Base-by-base conservation (phyloP, 2,797 vertebrate genomes). In the Peromyscus nudipes region DNA sequence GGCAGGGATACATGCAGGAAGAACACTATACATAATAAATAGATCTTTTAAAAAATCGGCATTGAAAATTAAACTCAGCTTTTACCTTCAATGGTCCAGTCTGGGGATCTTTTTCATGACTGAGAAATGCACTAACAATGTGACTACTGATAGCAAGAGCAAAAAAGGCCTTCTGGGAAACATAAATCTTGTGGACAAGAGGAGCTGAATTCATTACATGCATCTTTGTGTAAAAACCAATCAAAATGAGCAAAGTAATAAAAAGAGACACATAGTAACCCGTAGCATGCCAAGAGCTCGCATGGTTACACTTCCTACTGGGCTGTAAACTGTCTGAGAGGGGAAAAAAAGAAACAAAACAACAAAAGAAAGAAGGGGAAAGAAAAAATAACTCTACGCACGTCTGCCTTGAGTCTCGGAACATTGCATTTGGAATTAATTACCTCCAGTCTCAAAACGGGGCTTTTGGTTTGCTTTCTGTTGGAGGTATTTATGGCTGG, bases 401-500 rank as follows among this genome's bases (percentile, higher is more conserved):
- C 6, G 85, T 96, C 97, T 96, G 97, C 95, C 76, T 89, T 97
- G 95, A 97, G 91, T 96, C 96, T 95, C 96, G 94, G 95, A 65
- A 40, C 85, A 14, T 79, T 31, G 76, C 97, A 96, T 95, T 65
- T 96, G 97, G 96, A 97, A 97, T 94, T 97, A 95, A 97, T 98
- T 98, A 97, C 94, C 94, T 96, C 86, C 95, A 87, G 62, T 97
- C 97, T 97, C 64, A 95, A 92, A 96, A 95, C 95, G 55, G 84
- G 84, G 11, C 40, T 90, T 96, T 94, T 76, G 85, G 46, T 97
- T 96, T 86, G 81, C 93, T 96, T 98, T 97, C 79, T 64, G 75
- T 76, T 85, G 27, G 75, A 46, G 71, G 82, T 94, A 96, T 91
- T 93, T 96, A 87, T 69, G 79, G 95, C 89, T 55, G 64, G 90